These are phyloP conservation scores for Pogonomyrmex barbatus DNA, from an alignment of 1,140 invertebrate genomes.

Conservation along the genomic window DNA sequence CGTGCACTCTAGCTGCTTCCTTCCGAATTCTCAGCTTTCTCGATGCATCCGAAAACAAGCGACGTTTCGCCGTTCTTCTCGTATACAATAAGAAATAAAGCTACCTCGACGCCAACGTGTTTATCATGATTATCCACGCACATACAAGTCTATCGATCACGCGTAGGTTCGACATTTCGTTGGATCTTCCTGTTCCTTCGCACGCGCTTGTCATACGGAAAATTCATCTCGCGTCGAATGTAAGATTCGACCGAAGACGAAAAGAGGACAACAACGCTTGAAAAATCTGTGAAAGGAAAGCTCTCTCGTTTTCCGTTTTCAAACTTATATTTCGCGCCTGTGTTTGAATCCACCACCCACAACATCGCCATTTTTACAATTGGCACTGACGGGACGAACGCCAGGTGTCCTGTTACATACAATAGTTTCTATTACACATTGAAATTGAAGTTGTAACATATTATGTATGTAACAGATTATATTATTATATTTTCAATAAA, in stretches of 20 bases:
- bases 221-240: background rate
- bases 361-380: constrained; percentile 30
- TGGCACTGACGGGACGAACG: background rate
- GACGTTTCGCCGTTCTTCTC: background rate
- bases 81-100: background rate
- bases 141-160: background rate
- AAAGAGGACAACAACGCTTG: background rate
- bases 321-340: constrained; percentile 38
- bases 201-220: too few species aligned
- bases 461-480: too few species aligned
- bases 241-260: background rate
- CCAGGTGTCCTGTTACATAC: too few species aligned
- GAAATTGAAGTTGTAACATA: too few species aligned
- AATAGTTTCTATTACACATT: too few species aligned
- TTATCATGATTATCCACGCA: background rate
- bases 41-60: background rate
- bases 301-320: background rate
- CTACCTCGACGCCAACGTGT: background rate
- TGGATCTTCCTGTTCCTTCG: too few species aligned
- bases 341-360: background rate
- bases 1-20: background rate
- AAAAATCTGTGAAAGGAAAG: too few species aligned
- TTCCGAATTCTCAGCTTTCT: background rate
- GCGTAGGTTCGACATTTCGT: background rate
- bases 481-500: too few species aligned